Evolutionary conservation across 2,113 vertebrate species (phyloP).

Genomic region (Mormyrus lacerda): DNA sequence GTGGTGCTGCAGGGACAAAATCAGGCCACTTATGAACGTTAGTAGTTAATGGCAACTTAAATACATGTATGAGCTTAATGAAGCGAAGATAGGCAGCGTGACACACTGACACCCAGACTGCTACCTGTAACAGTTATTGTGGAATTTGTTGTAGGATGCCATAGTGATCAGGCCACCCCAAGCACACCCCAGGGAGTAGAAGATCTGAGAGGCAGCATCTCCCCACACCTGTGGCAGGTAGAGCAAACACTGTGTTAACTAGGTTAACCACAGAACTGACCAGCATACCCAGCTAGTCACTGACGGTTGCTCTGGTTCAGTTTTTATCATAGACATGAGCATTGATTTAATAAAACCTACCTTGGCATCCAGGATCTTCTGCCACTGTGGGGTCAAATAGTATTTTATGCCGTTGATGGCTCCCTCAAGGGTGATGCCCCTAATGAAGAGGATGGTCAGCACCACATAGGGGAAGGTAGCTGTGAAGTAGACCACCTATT

Average conservation of each 20-base stretch:
- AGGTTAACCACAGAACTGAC: not conserved
- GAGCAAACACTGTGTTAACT: not conserved
- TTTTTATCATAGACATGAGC: not conserved
- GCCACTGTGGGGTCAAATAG: slow-evolving; percentile 96
- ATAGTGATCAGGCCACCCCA: slow-evolving; percentile 98
- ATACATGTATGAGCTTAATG: not conserved
- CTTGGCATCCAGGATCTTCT: slow-evolving; percentile 95
- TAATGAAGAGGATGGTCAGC: slow-evolving; percentile 92
- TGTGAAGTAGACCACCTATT: slow-evolving; percentile 94
- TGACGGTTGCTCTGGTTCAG: not conserved
- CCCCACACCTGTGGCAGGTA: slow-evolving; percentile 82
- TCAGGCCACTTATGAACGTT: not conserved
- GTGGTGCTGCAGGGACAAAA: slow-evolving; percentile 37
- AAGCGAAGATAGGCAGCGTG: not conserved
- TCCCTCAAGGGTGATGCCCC: slow-evolving; percentile 90
- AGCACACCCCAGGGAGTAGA: slow-evolving; percentile 93
- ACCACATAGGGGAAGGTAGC: slow-evolving; percentile 95
- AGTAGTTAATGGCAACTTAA: not conserved
- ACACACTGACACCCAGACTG: slow-evolving; percentile 17
- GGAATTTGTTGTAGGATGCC: slow-evolving; percentile 98
- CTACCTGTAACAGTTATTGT: slow-evolving; percentile 97
- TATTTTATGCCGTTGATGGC: slow-evolving; percentile 86
- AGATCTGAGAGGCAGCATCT: slow-evolving; percentile 95
- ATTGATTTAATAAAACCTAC: slow-evolving; percentile 44
- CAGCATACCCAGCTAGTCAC: not conserved